Evolutionary conservation across 2,888 invertebrate genomes (phyloP).

Genomic region (Stictocephala bisonia): DNA sequence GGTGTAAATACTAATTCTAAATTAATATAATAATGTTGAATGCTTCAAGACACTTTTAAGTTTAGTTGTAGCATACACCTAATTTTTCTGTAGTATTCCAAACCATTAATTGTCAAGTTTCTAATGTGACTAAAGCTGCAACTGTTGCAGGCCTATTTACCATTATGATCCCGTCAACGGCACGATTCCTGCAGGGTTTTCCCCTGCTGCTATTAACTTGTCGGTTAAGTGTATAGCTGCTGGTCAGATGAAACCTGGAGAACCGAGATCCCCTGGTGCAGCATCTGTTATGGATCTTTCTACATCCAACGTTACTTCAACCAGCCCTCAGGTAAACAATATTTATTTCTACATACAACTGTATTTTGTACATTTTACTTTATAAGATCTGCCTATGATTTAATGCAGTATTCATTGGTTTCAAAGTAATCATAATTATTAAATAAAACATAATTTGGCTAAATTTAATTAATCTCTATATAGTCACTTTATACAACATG

Average conservation of each 20-base stretch:
- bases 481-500: too few species aligned
- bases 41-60: conserved; percentile 19
- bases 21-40: conserved; percentile 22
- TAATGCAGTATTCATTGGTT: too few species aligned
- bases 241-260: conserved; percentile 55
- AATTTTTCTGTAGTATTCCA: not conserved
- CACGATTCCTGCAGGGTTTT: conserved; percentile 76
- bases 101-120: not conserved
- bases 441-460: too few species aligned
- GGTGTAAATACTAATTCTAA: not conserved
- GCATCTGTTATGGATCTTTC: conserved; percentile 82
- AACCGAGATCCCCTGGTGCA: conserved; percentile 55
- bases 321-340: conserved; percentile 88
- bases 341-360: too few species aligned
- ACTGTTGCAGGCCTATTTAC: conserved; percentile 78
- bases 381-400: too few species aligned
- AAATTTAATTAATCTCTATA: too few species aligned
- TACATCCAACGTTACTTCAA: conserved; percentile 84
- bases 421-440: too few species aligned
- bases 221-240: conserved; percentile 87
- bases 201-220: conserved; percentile 77
- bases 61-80: too few species aligned
- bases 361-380: too few species aligned
- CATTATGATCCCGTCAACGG: conserved; percentile 76
- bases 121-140: conserved; percentile 35